Percentiles rank a stretch among this genome's conserved stretches.
Conservation (phyloP, 1,140 invertebrate genomes). For the Ridgeia piscesae region DNA sequence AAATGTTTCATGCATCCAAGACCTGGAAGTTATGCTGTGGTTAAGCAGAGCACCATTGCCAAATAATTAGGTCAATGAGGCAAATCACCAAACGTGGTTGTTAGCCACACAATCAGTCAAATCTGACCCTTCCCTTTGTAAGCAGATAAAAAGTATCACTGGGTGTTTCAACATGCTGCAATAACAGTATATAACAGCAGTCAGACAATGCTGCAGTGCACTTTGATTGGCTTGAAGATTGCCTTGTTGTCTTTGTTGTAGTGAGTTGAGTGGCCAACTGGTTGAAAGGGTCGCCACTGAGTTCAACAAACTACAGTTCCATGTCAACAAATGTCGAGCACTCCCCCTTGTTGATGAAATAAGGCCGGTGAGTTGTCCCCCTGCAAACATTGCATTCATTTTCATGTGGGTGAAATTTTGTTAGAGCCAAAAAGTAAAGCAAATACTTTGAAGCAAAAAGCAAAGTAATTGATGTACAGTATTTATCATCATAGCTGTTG, state of each 20-base stretch:
- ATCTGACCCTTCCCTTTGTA: too few relatives aligned
- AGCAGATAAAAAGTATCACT: too few relatives aligned
- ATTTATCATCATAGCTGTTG: not conserved
- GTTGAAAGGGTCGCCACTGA: constrained; percentile 74
- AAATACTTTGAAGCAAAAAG: not conserved
- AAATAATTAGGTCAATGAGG: too few relatives aligned
- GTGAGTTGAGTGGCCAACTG: constrained; percentile 46
- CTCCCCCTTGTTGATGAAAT: constrained; percentile 54
- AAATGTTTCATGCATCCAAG: too few relatives aligned
- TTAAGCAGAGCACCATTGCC: too few relatives aligned
- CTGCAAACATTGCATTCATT: not conserved
- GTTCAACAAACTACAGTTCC: constrained; percentile 76
- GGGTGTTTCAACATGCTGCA: too few relatives aligned
- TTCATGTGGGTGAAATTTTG: not conserved
- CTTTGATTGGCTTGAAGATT: too few relatives aligned
- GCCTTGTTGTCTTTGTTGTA: not conserved
- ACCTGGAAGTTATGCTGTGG: too few relatives aligned
- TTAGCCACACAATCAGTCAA: too few relatives aligned
- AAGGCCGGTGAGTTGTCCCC: constrained; percentile 46
- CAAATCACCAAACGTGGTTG: too few relatives aligned
- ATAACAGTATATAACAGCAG: too few relatives aligned
- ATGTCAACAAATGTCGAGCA: constrained; percentile 68
- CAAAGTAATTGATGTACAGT: not conserved
- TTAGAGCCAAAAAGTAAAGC: not conserved
- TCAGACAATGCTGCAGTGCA: too few relatives aligned